A percentile compares a stretch with the other conserved stretches of the same genome.
phyloP scores from a whole-genome alignment of 2,888 invertebrate species.

The Amblyteles armatorius region DNA sequence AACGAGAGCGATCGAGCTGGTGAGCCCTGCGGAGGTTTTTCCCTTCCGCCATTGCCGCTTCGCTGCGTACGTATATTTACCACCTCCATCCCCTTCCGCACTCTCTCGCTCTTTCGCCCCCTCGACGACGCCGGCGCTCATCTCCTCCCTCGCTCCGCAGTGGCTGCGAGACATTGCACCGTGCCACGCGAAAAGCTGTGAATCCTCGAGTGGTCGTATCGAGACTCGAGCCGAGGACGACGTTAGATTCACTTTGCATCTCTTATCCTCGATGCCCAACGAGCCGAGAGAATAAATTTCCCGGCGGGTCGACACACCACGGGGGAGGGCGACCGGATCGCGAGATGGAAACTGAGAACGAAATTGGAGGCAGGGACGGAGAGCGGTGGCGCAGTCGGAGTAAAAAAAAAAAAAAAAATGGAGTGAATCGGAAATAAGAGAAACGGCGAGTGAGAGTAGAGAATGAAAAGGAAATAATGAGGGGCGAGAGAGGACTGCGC shows the following conservation, averaged over 20 bases:
- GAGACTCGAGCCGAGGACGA: constrained; percentile 59
- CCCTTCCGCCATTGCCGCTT: neutral
- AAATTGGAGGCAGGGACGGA: constrained; percentile 55
- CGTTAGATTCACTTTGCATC: constrained; percentile 71
- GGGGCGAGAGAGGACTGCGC: neutral
- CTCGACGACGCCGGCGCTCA: neutral
- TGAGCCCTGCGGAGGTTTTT: constrained; percentile 33
- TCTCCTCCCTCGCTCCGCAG: constrained; percentile 6
- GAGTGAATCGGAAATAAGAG: constrained; percentile 51
- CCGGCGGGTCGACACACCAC: constrained; percentile 61
- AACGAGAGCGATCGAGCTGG: constrained; percentile 36
- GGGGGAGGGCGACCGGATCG: constrained; percentile 44
- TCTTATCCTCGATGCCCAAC: constrained; percentile 63
- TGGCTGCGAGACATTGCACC: constrained; percentile 28
- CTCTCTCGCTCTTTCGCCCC: neutral
- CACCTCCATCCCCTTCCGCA: neutral
- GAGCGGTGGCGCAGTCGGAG: neutral
- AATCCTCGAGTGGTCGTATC: constrained; percentile 67
- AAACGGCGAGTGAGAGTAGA: constrained; percentile 21
- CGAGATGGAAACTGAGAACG: constrained; percentile 66
- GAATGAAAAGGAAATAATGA: constrained; percentile 13
- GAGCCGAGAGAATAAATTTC: constrained; percentile 69
- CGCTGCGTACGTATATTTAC: constrained; percentile 10
- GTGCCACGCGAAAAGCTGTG: constrained; percentile 44
- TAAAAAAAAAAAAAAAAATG: constrained; percentile 43